Evolutionary conservation across 1,140 invertebrate species (phyloP).

Genomic region (Cherax destructor): DNA sequence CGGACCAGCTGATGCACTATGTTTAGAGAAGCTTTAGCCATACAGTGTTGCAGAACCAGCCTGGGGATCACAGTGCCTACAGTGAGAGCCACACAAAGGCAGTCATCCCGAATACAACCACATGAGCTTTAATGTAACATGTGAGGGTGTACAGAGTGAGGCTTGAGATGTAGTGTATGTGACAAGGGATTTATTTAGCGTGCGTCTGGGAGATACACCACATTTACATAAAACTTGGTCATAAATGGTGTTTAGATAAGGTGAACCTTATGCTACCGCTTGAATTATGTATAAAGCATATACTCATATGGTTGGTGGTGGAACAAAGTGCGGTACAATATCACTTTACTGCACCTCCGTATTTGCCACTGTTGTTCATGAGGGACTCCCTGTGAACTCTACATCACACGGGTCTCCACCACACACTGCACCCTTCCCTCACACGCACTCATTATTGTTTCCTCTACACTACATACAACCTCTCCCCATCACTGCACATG

Average conservation of each 20-base stretch:
- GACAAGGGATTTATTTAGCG: neutral
- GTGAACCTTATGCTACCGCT: too few relatives aligned
- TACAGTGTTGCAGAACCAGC: slow-evolving; percentile 5
- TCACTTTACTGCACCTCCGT: too few relatives aligned
- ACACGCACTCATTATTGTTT: too few relatives aligned
- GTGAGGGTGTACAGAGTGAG: neutral
- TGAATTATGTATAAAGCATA: too few relatives aligned
- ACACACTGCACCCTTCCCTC: too few relatives aligned
- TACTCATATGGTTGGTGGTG: too few relatives aligned
- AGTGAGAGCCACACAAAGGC: neutral
- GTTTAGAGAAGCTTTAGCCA: slow-evolving; percentile 29
- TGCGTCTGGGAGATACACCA: neutral
- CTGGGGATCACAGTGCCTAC: neutral
- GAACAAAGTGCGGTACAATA: too few relatives aligned
- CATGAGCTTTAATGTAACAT: neutral
- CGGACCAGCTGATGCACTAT: neutral
- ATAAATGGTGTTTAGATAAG: too few relatives aligned
- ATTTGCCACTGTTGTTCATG: too few relatives aligned
- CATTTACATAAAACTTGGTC: too few relatives aligned
- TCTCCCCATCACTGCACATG: neutral
- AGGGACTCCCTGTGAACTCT: too few relatives aligned
- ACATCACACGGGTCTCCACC: too few relatives aligned
- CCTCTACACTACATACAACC: neutral
- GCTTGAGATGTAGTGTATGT: neutral
- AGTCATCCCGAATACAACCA: neutral